phyloP scores from a whole-genome alignment of 1,140 invertebrate genomes.

The Portunus trituberculatus region DNA sequence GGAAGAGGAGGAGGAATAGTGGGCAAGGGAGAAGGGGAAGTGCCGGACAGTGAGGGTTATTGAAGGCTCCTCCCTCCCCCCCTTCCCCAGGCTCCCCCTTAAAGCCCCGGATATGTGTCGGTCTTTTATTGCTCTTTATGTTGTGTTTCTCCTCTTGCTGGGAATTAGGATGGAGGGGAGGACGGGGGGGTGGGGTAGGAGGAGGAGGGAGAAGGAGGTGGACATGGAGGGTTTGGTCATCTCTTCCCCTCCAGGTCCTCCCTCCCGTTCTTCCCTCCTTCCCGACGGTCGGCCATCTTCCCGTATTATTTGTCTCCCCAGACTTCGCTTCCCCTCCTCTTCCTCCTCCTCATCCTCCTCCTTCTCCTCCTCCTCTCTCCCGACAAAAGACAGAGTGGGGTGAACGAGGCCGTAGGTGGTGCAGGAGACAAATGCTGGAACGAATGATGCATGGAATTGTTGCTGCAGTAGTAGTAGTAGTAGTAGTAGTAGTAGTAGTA shows the following conservation, averaged over 20 bases:
- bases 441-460: not conserved
- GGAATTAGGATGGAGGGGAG: slow-evolving; percentile 35
- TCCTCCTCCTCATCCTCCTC: not conserved
- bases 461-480: slow-evolving; percentile 38
- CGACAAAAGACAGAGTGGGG: not conserved
- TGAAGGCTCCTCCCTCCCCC: not conserved
- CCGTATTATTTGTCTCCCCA: slow-evolving; percentile 41
- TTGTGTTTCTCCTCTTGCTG: slow-evolving; percentile 50
- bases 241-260: not conserved
- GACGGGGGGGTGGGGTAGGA: not conserved
- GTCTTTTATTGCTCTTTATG: slow-evolving; percentile 65
- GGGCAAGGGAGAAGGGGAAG: slow-evolving; percentile 4
- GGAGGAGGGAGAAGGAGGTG: not conserved
- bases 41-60: slow-evolving; percentile 38
- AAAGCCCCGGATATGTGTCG: slow-evolving; percentile 42
- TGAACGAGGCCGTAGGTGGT: not conserved
- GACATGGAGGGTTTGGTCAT: not conserved
- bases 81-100: not conserved
- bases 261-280: not conserved
- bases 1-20: not conserved
- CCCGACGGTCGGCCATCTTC: slow-evolving; percentile 43
- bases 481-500: slow-evolving; percentile 14
- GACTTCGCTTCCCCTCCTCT: slow-evolving; percentile 22
- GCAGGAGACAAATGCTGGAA: not conserved
- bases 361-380: not conserved